Evolutionary conservation across 1,140 invertebrate species (phyloP).

Genomic region (Bombus ignitus): DNA sequence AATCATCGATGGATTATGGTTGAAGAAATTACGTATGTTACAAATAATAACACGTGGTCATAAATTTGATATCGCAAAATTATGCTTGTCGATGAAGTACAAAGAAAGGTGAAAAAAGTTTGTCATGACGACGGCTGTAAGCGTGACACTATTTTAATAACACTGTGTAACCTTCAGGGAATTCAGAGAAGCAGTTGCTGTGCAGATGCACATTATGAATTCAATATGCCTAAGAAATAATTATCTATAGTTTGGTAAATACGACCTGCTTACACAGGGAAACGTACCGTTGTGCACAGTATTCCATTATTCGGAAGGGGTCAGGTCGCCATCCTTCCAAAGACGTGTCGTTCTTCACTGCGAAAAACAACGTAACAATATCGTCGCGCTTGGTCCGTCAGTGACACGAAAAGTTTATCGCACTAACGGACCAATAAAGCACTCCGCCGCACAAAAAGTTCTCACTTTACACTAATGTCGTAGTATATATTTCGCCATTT

Average conservation of each 20-base stretch:
- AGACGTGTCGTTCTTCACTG: slow-evolving; percentile 53
- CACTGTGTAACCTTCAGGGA: slow-evolving; percentile 39
- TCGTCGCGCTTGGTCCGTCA: slow-evolving; percentile 38
- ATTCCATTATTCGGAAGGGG: slow-evolving; percentile 77
- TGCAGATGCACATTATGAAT: slow-evolving; percentile 5
- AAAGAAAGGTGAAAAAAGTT: slow-evolving; percentile 49
- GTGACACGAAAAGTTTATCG: slow-evolving; percentile 21
- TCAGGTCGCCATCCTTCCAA: slow-evolving; percentile 78
- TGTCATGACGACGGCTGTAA: slow-evolving; percentile 40
- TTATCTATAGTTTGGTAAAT: slow-evolving; percentile 26
- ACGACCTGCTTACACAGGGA: background rate
- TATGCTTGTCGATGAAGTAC: slow-evolving; percentile 10
- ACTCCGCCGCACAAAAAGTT: slow-evolving; percentile 55
- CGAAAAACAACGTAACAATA: slow-evolving; percentile 42
- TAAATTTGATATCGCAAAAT: slow-evolving; percentile 13
- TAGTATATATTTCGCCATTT: slow-evolving; percentile 67
- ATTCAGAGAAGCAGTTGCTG: slow-evolving; percentile 7
- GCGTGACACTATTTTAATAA: slow-evolving; percentile 37
- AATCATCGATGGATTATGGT: background rate
- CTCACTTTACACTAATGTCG: slow-evolving; percentile 59
- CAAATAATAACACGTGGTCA: slow-evolving; percentile 32
- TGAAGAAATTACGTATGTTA: background rate
- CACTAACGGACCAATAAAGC: slow-evolving; percentile 48
- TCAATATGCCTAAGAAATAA: slow-evolving; percentile 22
- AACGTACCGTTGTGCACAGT: slow-evolving; percentile 75